These are phyloP conservation scores for Noctua pronuba DNA, from an alignment of 2,888 invertebrate species.

Conservation along the genomic window DNA sequence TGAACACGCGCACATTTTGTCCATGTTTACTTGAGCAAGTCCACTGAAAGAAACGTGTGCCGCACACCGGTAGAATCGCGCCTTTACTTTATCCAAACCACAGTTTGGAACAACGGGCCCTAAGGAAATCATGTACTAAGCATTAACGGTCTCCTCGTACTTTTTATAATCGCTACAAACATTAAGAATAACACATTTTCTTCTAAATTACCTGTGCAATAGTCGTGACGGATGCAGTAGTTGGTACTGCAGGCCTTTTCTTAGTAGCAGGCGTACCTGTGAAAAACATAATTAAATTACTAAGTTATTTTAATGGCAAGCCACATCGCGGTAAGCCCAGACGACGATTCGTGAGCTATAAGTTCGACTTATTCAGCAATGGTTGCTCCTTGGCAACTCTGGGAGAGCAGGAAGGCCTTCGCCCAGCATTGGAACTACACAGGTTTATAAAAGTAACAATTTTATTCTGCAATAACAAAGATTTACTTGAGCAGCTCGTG, in stretches of 20 bases:
- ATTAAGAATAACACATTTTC: background rate
- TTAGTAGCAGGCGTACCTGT: constrained; percentile 76
- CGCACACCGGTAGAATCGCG: too few species aligned
- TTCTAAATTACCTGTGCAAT: constrained; percentile 77
- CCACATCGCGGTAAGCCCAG: background rate
- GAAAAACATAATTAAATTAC: constrained; percentile 6
- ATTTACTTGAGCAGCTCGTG: too few species aligned
- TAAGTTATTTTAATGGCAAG: background rate
- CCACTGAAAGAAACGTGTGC: too few species aligned
- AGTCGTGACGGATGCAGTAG: constrained; percentile 76
- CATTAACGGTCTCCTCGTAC: background rate
- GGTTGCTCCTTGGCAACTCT: background rate
- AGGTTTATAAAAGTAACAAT: background rate
- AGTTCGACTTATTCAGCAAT: background rate
- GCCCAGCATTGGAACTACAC: background rate
- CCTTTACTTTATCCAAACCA: too few species aligned
- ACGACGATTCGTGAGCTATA: background rate
- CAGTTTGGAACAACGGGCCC: background rate
- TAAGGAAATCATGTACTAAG: background rate
- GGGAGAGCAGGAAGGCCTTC: background rate
- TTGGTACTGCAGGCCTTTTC: constrained; percentile 76
- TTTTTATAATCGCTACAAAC: background rate
- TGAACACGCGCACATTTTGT: too few species aligned
- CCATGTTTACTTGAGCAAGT: too few species aligned
- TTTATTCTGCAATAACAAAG: background rate